Percentiles rank a stretch among this genome's conserved stretches.
Conservation (phyloP, 2,113 vertebrate genomes). For the Zootoca vivipara region DNA sequence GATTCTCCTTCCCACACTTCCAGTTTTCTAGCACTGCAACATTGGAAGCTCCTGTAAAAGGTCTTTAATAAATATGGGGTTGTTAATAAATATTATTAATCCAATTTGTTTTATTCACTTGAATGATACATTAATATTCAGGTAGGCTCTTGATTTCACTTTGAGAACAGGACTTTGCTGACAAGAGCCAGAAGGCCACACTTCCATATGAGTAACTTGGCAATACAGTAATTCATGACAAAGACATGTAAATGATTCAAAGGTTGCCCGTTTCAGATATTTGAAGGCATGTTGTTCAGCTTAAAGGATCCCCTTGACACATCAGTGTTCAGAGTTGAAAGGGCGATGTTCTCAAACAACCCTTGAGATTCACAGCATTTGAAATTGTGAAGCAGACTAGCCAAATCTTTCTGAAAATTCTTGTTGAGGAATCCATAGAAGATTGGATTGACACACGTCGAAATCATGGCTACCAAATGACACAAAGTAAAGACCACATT, state of each 20-base stretch:
- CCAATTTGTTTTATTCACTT: not conserved
- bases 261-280: constrained; percentile 62
- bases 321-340: constrained; percentile 72
- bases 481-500: constrained; percentile 75
- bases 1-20: not conserved
- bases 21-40: not conserved
- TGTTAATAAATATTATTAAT: constrained; percentile 5
- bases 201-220: not conserved
- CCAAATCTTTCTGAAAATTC: constrained; percentile 80
- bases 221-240: constrained; percentile 2
- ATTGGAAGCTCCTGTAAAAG: not conserved
- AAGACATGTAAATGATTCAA: not conserved
- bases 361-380: constrained; percentile 63
- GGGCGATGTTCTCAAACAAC: constrained; percentile 75
- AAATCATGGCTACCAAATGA: constrained; percentile 78
- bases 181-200: not conserved
- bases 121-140: not conserved
- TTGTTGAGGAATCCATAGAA: constrained; percentile 82
- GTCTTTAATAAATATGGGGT: not conserved
- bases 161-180: not conserved
- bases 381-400: constrained; percentile 64
- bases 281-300: constrained; percentile 47
- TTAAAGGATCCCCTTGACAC: constrained; percentile 72
- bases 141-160: not conserved
- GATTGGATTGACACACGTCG: constrained; percentile 78